These are phyloP conservation scores for Achatina immaculata DNA, from an alignment of 1,140 invertebrate genomes.

Conservation along the genomic window DNA sequence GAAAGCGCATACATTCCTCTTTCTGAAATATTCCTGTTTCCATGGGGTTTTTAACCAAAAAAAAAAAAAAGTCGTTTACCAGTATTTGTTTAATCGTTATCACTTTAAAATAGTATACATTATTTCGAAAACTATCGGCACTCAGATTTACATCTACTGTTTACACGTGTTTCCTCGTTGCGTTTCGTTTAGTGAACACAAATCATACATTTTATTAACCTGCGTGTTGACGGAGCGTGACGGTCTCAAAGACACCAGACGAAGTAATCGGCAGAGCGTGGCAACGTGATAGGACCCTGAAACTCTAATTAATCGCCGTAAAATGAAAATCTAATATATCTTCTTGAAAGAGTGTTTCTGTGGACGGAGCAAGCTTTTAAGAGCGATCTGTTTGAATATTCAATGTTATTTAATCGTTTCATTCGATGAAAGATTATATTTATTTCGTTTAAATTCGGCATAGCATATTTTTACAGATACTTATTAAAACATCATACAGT, in stretches of 20 bases:
- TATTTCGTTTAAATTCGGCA: not conserved
- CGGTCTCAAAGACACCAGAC: not conserved
- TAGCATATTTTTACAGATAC: not conserved
- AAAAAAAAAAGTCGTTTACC: too few relatives aligned
- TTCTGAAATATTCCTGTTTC: too few relatives aligned
- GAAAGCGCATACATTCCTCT: too few relatives aligned
- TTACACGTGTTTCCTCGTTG: not conserved
- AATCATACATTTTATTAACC: slow-evolving; percentile 2
- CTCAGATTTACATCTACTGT: too few relatives aligned
- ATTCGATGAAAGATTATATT: not conserved
- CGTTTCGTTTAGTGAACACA: not conserved
- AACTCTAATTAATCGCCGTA: slow-evolving; percentile 1
- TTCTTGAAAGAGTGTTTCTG: not conserved
- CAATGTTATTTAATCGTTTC: not conserved
- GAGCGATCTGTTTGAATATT: not conserved
- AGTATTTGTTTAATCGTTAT: too few relatives aligned
- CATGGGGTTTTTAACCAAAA: too few relatives aligned
- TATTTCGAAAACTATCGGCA: too few relatives aligned
- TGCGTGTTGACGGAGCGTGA: not conserved
- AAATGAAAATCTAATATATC: not conserved
- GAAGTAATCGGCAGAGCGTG: not conserved
- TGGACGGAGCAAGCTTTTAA: not conserved
- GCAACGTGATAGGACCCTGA: not conserved
- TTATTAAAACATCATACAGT: too few relatives aligned
- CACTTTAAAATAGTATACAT: too few relatives aligned